Evolutionary conservation across 2,888 invertebrate species (phyloP).

Genomic region (Andrena chrysosceles): DNA sequence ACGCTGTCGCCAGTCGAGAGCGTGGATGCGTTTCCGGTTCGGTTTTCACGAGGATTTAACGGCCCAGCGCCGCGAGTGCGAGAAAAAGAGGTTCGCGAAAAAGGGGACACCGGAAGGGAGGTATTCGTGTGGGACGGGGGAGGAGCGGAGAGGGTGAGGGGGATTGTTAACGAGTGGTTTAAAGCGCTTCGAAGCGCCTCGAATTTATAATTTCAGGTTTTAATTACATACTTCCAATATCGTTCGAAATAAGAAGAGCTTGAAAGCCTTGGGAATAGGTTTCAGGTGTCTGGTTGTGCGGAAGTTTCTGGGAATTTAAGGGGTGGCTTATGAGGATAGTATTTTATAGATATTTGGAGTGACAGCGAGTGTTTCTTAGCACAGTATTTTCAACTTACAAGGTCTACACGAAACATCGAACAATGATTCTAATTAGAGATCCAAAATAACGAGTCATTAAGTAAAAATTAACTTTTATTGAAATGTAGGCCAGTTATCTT

Average conservation of each 20-base stretch:
- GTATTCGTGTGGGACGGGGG: background rate
- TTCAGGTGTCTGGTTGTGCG: too few relatives aligned
- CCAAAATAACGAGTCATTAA: too few relatives aligned
- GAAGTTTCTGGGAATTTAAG: too few relatives aligned
- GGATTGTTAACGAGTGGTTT: background rate
- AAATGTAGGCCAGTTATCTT: too few relatives aligned
- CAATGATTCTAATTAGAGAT: too few relatives aligned
- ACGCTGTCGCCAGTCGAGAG: background rate
- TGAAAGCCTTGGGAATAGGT: background rate
- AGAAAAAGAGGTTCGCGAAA: slow-evolving; percentile 26
- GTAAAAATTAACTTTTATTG: too few relatives aligned
- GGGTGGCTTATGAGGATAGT: too few relatives aligned
- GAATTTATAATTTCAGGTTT: background rate
- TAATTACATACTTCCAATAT: background rate
- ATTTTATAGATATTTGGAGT: too few relatives aligned
- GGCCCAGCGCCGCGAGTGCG: slow-evolving; percentile 1
- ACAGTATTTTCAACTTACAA: too few relatives aligned
- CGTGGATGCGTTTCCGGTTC: slow-evolving; percentile 34
- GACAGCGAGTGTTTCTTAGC: too few relatives aligned
- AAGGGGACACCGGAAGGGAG: slow-evolving; percentile 1
- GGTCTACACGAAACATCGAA: too few relatives aligned
- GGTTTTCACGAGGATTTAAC: slow-evolving; percentile 56
- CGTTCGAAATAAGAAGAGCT: background rate
- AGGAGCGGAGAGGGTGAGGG: background rate
- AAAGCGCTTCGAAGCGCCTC: background rate